Evolutionary conservation across 1,140 invertebrate genomes (phyloP).

Genomic region (Gonioctena quinquepunctata): DNA sequence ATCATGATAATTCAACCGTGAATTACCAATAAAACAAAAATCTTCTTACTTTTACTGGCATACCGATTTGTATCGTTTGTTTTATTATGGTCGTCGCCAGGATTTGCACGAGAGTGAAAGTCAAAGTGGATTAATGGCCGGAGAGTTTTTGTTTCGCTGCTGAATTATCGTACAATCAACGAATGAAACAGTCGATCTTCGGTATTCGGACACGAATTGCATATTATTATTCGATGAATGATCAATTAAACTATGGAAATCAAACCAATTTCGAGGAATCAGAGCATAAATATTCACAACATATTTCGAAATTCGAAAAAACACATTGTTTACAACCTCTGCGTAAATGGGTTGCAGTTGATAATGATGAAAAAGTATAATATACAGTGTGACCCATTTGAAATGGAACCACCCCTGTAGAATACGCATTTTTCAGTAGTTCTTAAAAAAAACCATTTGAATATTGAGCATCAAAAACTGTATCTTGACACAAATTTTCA

Average conservation of each 20-base stretch:
- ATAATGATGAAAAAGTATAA: no score
- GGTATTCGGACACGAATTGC: neutral
- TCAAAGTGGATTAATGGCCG: neutral
- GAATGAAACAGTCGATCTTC: neutral
- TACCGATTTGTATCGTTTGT: constrained; percentile 8
- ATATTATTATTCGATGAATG: neutral
- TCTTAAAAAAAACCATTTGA: no score
- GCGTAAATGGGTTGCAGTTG: no score
- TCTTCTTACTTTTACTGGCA: constrained; percentile 6
- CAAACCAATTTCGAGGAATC: neutral
- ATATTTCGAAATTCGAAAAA: neutral
- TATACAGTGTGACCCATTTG: no score
- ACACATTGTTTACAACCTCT: no score
- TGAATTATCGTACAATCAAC: neutral
- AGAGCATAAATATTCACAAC: neutral
- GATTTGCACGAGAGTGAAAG: constrained; percentile 18
- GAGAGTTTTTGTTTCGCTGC: neutral
- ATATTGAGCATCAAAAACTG: no score
- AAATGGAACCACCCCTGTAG: no score
- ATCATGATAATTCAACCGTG: constrained; percentile 2
- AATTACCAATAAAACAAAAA: constrained; percentile 13
- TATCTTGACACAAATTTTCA: no score
- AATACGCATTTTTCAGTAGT: no score
- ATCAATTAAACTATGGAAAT: neutral
- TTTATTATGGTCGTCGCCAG: neutral